Percentiles rank a stretch among this genome's conserved stretches.
phyloP scores from a whole-genome alignment of 2,113 vertebrate genomes.

The Indicator indicator region DNA sequence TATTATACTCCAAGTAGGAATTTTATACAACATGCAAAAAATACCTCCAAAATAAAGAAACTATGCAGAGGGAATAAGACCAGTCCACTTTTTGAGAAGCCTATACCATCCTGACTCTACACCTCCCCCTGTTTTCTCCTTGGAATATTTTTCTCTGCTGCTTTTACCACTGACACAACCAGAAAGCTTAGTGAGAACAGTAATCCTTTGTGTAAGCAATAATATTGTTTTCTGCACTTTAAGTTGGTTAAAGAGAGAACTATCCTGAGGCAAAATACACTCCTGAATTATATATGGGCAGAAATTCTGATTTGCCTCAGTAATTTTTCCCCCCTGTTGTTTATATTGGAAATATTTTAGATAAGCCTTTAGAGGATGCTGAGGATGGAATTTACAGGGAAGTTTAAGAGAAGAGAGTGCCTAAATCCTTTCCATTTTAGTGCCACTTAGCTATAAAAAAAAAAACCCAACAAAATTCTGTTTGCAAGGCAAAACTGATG shows the following conservation, averaged over 20 bases:
- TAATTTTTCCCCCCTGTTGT: background rate
- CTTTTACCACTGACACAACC: background rate
- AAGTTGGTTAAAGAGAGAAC: background rate
- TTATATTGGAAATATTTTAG: background rate
- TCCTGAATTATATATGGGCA: background rate
- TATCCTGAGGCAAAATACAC: background rate
- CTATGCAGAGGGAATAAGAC: background rate
- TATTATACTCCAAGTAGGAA: background rate
- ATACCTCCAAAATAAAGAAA: background rate
- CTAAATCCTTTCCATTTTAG: background rate
- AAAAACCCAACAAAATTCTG: background rate
- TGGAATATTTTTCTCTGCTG: background rate
- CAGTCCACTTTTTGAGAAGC: background rate
- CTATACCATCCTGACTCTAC: background rate
- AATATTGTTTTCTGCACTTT: background rate
- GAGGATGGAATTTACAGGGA: background rate
- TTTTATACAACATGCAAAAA: background rate
- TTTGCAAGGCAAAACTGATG: background rate
- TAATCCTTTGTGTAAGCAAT: background rate
- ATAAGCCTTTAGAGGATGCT: background rate
- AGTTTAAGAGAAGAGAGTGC: background rate
- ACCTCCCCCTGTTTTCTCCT: background rate
- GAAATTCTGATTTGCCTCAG: background rate
- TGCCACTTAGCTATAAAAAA: background rate
- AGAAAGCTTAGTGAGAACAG: background rate